Evolutionary conservation across 2,888 invertebrate species (phyloP).

Genomic region (Poecilus cupreus): DNA sequence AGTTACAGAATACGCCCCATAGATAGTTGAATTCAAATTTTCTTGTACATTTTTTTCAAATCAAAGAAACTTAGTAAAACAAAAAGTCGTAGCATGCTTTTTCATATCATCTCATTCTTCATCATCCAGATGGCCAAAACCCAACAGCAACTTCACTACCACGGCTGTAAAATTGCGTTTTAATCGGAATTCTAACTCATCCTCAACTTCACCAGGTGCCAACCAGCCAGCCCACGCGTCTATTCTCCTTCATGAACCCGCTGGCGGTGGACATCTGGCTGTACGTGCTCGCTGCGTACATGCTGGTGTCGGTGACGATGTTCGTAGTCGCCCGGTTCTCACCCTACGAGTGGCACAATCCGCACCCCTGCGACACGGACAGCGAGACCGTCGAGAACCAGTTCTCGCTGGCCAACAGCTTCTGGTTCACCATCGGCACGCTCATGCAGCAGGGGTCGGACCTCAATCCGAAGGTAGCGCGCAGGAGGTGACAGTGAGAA

Average conservation of each 20-base stretch:
- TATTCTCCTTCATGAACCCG: conserved; percentile 92
- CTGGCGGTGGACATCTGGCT: conserved; percentile 91
- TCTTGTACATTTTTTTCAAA: too few species aligned
- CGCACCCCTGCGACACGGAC: conserved; percentile 81
- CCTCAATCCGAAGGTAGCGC: conserved; percentile 82
- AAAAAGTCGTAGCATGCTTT: too few species aligned
- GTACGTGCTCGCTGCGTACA: conserved; percentile 86
- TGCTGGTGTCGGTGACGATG: conserved; percentile 85
- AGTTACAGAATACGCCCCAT: too few species aligned
- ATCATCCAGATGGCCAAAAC: too few species aligned
- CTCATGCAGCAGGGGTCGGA: conserved; percentile 91
- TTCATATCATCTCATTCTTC: too few species aligned
- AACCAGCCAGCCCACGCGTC: conserved; percentile 80
- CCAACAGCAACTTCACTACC: too few species aligned
- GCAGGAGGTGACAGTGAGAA: not conserved
- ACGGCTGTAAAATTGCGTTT: too few species aligned
- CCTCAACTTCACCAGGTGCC: conserved; percentile 75
- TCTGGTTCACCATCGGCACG: conserved; percentile 93
- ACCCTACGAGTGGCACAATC: conserved; percentile 87
- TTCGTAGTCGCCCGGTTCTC: conserved; percentile 88
- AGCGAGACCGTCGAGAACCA: conserved; percentile 83
- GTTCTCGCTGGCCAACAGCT: conserved; percentile 87
- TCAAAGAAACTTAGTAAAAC: too few species aligned
- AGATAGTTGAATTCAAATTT: too few species aligned
- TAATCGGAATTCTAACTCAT: not conserved